A percentile compares a stretch with the other conserved stretches of the same genome.
These are phyloP conservation scores for Megalops atlanticus DNA, from an alignment of 2,113 vertebrate genomes.

Conservation along the genomic window DNA sequence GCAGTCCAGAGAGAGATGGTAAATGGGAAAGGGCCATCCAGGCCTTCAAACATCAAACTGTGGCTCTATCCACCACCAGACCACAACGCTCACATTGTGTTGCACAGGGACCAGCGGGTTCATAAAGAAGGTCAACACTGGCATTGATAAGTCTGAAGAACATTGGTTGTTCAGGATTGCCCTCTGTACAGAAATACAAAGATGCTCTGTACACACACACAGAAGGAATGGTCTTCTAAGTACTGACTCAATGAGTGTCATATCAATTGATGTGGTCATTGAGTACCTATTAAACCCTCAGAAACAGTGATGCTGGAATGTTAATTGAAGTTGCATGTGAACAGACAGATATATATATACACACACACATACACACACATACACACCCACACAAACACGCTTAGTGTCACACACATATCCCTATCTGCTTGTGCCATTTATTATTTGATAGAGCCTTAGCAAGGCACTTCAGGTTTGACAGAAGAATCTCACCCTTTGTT, in stretches of 20 bases:
- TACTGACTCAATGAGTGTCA: slow-evolving; percentile 30
- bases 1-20: slow-evolving; percentile 28
- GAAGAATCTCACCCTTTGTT: neutral
- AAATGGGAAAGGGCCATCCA: slow-evolving; percentile 15
- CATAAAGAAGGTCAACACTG: slow-evolving; percentile 54
- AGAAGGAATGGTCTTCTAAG: slow-evolving; percentile 44
- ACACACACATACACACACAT: slow-evolving; percentile 7
- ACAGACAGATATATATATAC: neutral
- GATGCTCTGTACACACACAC: slow-evolving; percentile 59
- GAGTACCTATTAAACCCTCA: neutral
- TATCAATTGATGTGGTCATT: slow-evolving; percentile 49
- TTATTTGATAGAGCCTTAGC: neutral
- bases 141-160: slow-evolving; percentile 53
- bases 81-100: slow-evolving; percentile 55
- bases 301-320: slow-evolving; percentile 55
- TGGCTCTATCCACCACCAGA: slow-evolving; percentile 13
- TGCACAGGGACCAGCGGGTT: slow-evolving; percentile 20
- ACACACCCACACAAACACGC: neutral
- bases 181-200: slow-evolving; percentile 54
- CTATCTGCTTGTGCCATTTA: neutral
- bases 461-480: neutral
- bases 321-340: slow-evolving; percentile 6
- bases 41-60: slow-evolving; percentile 38
- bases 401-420: too few species aligned
- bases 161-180: slow-evolving; percentile 34